Evolutionary conservation across 53 echinoderm and acorn worm species (phyloP).

Genomic region (Zoroaster sp.): DNA sequence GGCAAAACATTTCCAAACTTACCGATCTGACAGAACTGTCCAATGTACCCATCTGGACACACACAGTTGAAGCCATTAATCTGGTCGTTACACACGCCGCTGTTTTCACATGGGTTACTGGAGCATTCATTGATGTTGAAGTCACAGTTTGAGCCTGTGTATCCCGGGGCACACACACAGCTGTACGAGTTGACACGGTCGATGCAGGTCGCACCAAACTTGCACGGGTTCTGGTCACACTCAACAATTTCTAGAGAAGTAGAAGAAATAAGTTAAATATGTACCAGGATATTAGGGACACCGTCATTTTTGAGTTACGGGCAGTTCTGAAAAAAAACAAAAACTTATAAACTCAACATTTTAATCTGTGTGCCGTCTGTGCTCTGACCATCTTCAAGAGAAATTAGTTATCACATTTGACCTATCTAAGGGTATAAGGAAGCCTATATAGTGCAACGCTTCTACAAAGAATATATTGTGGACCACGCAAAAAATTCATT

Average conservation of each 20-base stretch:
- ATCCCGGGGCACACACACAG: constrained; percentile 17
- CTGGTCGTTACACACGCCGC: constrained; percentile 25
- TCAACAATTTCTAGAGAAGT: not conserved
- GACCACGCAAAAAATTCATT: too few relatives aligned
- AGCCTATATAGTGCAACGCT: too few relatives aligned
- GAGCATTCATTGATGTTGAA: constrained; percentile 19
- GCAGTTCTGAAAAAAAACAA: too few relatives aligned
- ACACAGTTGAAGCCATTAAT: constrained; percentile 36
- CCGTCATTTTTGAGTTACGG: too few relatives aligned
- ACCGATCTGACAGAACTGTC: constrained; percentile 1
- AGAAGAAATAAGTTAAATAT: not conserved
- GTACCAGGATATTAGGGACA: too few relatives aligned
- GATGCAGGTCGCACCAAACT: not conserved
- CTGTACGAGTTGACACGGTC: constrained; percentile 10
- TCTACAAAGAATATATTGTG: too few relatives aligned
- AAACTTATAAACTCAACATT: too few relatives aligned
- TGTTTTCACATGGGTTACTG: constrained; percentile 22
- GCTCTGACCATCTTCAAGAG: too few relatives aligned
- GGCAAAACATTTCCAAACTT: not conserved
- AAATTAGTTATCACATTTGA: too few relatives aligned
- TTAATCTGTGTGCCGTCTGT: too few relatives aligned
- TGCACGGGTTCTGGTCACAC: constrained; percentile 28
- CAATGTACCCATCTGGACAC: constrained; percentile 37
- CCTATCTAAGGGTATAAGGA: too few relatives aligned
- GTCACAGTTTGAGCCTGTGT: constrained; percentile 17